Conservation (phyloP, 1,140 invertebrate genomes). For the Arion vulgaris region DNA sequence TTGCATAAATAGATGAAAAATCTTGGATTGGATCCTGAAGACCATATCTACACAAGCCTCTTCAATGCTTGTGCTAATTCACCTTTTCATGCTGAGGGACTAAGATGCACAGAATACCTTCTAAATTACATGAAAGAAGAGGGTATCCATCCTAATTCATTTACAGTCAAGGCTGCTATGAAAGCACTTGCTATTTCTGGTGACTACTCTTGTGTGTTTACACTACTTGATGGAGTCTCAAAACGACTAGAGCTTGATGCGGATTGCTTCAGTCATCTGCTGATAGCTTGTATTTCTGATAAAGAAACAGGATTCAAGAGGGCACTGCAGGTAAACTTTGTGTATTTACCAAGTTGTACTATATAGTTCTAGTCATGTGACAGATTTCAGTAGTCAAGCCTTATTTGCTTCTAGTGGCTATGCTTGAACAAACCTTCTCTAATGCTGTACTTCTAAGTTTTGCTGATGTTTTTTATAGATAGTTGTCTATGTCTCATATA, state of each 20-base stretch:
- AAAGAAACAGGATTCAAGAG: constrained; percentile 85
- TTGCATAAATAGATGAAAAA: constrained; percentile 90
- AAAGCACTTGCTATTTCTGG: constrained; percentile 90
- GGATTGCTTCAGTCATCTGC: constrained; percentile 84
- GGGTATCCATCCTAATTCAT: constrained; percentile 80
- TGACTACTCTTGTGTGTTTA: constrained; percentile 83
- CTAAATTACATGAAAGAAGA: constrained; percentile 81
- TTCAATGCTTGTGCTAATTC: constrained; percentile 91
- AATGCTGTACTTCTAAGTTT: too few species aligned
- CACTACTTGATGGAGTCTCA: constrained; percentile 87
- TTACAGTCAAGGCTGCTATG: constrained; percentile 90
- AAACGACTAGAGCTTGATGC: constrained; percentile 77
- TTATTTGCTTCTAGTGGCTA: too few species aligned
- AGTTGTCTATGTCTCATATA: too few species aligned
- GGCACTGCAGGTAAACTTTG: constrained; percentile 77
- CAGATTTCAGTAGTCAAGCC: too few species aligned
- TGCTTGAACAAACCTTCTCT: too few species aligned
- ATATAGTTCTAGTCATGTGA: too few species aligned
- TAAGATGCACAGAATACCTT: constrained; percentile 79
- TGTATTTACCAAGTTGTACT: not conserved
- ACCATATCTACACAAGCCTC: constrained; percentile 84
- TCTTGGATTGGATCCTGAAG: constrained; percentile 78
- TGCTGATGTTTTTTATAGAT: too few species aligned
- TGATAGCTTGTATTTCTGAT: constrained; percentile 87
- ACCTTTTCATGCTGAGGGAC: constrained; percentile 78